These are phyloP conservation scores for Schrankia costaestrigalis DNA, from an alignment of 2,888 invertebrate genomes.

Conservation along the genomic window DNA sequence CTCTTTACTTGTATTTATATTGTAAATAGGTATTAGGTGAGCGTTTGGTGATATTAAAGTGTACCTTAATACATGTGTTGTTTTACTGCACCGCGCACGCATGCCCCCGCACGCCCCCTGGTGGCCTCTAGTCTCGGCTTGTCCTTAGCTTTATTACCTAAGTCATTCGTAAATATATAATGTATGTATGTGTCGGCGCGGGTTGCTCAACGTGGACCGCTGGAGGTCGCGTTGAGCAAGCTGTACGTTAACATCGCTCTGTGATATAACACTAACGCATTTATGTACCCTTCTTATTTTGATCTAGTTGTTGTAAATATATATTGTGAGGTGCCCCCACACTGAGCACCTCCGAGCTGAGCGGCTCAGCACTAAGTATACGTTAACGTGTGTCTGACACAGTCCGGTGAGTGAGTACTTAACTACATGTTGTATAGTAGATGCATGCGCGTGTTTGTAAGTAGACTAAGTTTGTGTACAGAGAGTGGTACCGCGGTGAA, in stretches of 20 bases:
- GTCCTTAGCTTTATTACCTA: slow-evolving; percentile 23
- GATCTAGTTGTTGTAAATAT: background rate
- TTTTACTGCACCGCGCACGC: slow-evolving; percentile 56
- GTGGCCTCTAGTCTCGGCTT: slow-evolving; percentile 27
- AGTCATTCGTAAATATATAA: slow-evolving; percentile 6
- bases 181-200: slow-evolving; percentile 1
- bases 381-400: too few relatives aligned
- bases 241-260: background rate
- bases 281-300: background rate
- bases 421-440: too few relatives aligned
- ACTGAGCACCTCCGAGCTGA: too few relatives aligned
- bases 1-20: slow-evolving; percentile 62
- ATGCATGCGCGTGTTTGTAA: too few relatives aligned
- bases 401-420: too few relatives aligned
- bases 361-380: too few relatives aligned
- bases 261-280: slow-evolving; percentile 1
- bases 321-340: too few relatives aligned
- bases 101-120: slow-evolving; percentile 16
- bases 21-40: slow-evolving; percentile 76
- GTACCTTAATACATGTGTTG: slow-evolving; percentile 50
- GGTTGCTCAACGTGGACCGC: slow-evolving; percentile 4
- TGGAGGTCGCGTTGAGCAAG: slow-evolving; percentile 2
- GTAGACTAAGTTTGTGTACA: too few relatives aligned
- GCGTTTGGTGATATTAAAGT: slow-evolving; percentile 73
- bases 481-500: slow-evolving; percentile 1